Percentiles rank a stretch among this genome's conserved stretches.
Evolutionary conservation across 1,140 invertebrate genomes (phyloP).

Genomic region (Himalopsyche phryganea): DNA sequence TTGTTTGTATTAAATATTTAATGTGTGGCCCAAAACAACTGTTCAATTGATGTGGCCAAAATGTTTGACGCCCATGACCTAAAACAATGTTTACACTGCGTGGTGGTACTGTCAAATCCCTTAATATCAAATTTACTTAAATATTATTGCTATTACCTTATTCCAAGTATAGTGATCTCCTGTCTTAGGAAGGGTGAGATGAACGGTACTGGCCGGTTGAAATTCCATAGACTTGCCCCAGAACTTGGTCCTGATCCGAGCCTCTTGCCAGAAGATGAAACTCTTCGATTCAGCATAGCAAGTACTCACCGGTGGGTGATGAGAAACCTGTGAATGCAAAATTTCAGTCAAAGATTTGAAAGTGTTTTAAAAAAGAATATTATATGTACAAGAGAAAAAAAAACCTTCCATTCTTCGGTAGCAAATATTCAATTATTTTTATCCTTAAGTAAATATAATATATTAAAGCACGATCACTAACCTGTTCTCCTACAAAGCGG

Average conservation of each 20-base stretch:
- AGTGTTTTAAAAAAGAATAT: background rate
- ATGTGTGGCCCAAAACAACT: too few species aligned
- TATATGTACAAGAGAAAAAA: background rate
- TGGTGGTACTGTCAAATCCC: too few species aligned
- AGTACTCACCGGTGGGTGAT: constrained; percentile 82
- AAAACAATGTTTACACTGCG: too few species aligned
- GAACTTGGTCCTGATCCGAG: constrained; percentile 82
- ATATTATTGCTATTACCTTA: too few species aligned
- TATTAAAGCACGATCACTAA: background rate
- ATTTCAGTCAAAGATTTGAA: background rate
- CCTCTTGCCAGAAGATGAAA: constrained; percentile 79
- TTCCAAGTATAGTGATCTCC: constrained; percentile 78
- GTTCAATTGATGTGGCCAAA: too few species aligned
- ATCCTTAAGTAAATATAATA: background rate
- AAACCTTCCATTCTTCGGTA: too few species aligned
- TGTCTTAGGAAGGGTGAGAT: constrained; percentile 51
- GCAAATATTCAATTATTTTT: too few species aligned
- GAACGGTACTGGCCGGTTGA: constrained; percentile 69
- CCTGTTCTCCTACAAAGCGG: constrained; percentile 51
- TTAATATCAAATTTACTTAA: too few species aligned
- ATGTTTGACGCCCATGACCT: too few species aligned
- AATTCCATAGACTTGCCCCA: constrained; percentile 91
- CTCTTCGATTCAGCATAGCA: constrained; percentile 69
- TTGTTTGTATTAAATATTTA: too few species aligned
- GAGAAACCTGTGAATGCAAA: constrained; percentile 71